phyloP scores from a whole-genome alignment of 2,888 invertebrate genomes.

The Hydroisotoma schaefferi region DNA sequence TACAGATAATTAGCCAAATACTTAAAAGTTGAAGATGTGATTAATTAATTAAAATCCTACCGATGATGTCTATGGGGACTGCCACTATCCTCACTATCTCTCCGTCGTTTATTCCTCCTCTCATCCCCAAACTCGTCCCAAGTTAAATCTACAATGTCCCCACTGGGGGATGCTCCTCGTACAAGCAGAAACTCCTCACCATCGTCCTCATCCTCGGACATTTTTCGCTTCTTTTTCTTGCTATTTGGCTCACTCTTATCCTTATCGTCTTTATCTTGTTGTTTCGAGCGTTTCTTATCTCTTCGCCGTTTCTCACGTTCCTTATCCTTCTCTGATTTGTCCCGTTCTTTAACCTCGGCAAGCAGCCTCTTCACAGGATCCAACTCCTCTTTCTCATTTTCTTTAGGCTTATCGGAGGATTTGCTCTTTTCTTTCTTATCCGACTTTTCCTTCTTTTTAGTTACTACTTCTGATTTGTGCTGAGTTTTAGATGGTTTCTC shows the following conservation, averaged over 20 bases:
- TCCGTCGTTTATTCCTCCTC: conserved; percentile 14
- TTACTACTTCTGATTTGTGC: conserved; percentile 3
- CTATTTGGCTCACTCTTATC: conserved; percentile 26
- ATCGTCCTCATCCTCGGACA: conserved; percentile 54
- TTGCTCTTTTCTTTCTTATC: conserved; percentile 8
- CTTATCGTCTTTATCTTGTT: conserved; percentile 24
- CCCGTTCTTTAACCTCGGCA: conserved; percentile 1
- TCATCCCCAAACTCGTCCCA: conserved; percentile 30
- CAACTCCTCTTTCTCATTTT: conserved; percentile 14
- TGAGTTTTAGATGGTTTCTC: conserved; percentile 10
- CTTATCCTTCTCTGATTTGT: conserved; percentile 15
- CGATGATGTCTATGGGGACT: conserved; percentile 9
- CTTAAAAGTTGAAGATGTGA: conserved; percentile 4
- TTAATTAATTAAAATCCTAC: conserved; percentile 5
- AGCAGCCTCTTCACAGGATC: conserved; percentile 11
- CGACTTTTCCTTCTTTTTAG: conserved; percentile 13
- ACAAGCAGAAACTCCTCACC: conserved; percentile 78
- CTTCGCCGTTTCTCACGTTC: conserved; percentile 12
- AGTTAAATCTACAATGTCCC: conserved; percentile 5
- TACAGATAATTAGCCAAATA: not conserved
- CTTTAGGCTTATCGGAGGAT: conserved; percentile 20
- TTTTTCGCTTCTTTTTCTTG: conserved; percentile 34
- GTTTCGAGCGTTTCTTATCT: conserved; percentile 33
- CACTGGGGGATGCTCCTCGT: conserved; percentile 67
- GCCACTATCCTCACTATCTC: conserved; percentile 17